phyloP scores from a whole-genome alignment of 2,113 vertebrate genomes.

The Crotalus horridus region DNA sequence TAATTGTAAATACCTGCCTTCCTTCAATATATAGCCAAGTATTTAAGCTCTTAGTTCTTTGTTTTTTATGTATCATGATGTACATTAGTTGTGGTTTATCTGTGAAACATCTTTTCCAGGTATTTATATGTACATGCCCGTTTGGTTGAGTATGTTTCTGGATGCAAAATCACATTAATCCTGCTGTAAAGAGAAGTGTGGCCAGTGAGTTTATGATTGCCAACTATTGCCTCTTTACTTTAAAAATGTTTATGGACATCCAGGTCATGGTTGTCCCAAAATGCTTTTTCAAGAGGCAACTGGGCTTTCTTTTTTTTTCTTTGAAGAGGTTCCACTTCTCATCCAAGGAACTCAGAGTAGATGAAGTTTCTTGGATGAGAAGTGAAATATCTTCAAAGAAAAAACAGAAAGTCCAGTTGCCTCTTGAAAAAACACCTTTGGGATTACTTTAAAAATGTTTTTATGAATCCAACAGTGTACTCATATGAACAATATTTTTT shows the following conservation, averaged over 20 bases:
- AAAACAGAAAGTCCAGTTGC: too few relatives aligned
- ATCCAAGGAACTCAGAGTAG: too few relatives aligned
- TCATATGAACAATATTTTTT: not conserved
- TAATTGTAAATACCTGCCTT: not conserved
- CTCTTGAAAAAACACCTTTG: too few relatives aligned
- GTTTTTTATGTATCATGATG: not conserved
- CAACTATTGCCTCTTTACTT: not conserved
- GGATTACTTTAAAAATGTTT: not conserved
- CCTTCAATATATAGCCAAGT: not conserved
- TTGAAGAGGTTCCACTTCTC: too few relatives aligned
- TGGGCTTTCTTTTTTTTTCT: too few relatives aligned
- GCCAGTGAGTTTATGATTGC: not conserved
- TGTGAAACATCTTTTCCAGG: not conserved
- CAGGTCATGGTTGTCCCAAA: too few relatives aligned
- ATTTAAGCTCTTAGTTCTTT: not conserved
- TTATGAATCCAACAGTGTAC: not conserved
- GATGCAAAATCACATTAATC: not conserved
- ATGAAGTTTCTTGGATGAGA: too few relatives aligned
- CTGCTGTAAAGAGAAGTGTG: not conserved
- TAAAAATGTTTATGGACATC: not conserved
- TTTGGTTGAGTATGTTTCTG: not conserved
- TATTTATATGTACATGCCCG: not conserved
- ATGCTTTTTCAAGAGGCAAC: too few relatives aligned
- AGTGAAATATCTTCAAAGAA: too few relatives aligned
- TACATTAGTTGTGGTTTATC: not conserved